Evolutionary conservation across 92 coral and sea anemone genomes (phyloP), one percentile per base, ranked within the genome.

Genomic region (Bergia sp.): DNA sequence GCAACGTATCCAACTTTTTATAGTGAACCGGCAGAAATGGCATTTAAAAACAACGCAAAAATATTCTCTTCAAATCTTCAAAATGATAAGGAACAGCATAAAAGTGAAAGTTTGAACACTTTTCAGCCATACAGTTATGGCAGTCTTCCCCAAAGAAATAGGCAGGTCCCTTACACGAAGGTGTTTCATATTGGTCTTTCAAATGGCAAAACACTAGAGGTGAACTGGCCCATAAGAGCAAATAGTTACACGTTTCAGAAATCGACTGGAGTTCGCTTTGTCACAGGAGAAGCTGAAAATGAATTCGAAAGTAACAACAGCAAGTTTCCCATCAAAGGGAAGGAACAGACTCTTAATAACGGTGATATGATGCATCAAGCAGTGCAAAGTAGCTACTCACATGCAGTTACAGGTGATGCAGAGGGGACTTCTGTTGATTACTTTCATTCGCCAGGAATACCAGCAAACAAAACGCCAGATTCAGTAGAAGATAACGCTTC

Each of bases 231-330:
- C 21, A 5, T 40, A 43, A 84, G 44, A 21, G 76, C 18, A 11
- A 47, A 84, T 1, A 73, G 2, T 15, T 7, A 36, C 20, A 37
- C 11, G 15, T 16, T 43, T 4, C 45, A 44, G 87, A 84, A 45
- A 49, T 16, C 64, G 36, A 84, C 12, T 21, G 66, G 37, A 16
- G 38, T 65, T 37, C 39, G 37, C 1, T 65, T 84, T 71, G 57
- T 84, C 39, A 45, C 87, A 2, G 87, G 87, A 45, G 42, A 84
- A 23, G 87, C 87, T 16, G 87, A 84, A 29, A 49, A 10, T 3
- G 67, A 71, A 72, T n/a, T 6, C 16, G n/a, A 67, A 82, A 44
- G 23, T 37, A 73, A 29, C 77, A 38, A 38, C 20, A 16, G 39
- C 58, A 43, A 10, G 40, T 65, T 53, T 9, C 55, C 77, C 41